A percentile compares a stretch with the other conserved stretches of the same genome.
These are phyloP conservation scores for Scytalopus superciliaris DNA, from an alignment of 2,113 vertebrate genomes.

Conservation along the genomic window DNA sequence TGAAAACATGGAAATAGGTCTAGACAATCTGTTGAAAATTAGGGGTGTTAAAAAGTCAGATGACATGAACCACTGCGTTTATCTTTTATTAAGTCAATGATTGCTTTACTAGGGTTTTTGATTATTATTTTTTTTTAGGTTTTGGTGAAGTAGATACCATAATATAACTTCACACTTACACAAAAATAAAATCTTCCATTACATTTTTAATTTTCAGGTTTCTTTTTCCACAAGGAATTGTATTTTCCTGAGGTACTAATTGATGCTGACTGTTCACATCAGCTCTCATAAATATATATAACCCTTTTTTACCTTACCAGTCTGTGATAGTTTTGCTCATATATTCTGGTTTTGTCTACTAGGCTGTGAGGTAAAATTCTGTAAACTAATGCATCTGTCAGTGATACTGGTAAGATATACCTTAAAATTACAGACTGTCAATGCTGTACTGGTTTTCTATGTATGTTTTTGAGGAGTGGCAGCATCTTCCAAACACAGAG, in stretches of 20 bases:
- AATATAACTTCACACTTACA: neutral
- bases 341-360: neutral
- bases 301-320: neutral
- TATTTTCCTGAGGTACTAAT: neutral
- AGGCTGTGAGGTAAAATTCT: neutral
- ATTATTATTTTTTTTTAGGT: neutral
- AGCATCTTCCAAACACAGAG: neutral
- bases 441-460: neutral
- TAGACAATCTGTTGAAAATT: neutral
- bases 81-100: neutral
- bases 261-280: neutral
- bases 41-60: neutral
- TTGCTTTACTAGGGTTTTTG: neutral
- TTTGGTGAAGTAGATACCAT: neutral
- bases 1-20: neutral
- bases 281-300: neutral
- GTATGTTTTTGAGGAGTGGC: neutral
- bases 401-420: neutral
- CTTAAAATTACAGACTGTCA: neutral
- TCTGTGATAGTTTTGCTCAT: fast-evolving
- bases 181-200: neutral
- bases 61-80: neutral
- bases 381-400: neutral
- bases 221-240: neutral
- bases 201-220: neutral